Base-by-base conservation (phyloP, 2,113 vertebrate genomes). In the Trichechus manatus region DNA sequence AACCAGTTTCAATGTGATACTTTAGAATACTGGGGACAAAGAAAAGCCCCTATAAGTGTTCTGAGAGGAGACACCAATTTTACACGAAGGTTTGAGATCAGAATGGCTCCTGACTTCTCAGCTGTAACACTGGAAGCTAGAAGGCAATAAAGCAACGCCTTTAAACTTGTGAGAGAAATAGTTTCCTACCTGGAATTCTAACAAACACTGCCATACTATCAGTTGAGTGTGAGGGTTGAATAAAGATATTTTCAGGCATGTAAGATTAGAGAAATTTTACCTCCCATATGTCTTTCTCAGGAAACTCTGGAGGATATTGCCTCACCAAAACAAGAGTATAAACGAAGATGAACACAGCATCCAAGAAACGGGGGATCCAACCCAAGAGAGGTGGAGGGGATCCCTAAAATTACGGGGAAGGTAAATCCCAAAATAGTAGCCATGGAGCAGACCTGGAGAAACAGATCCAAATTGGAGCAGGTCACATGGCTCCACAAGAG, bases 101-200 rank as follows among this genome's bases (percentile, higher is more conserved):
- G 75, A 77, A 77, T 77, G 42, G 25, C 25, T 77, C 27, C 42
- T 29, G 72, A 47, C 39, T 74, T 90, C 80, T 89, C 63, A 36
- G 22, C 6, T 8, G 10, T 36, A 80, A n/a, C 2, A 29, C 25
- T 72, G 39, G 50, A 70, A 70, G 63, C 50, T 87, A 64, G 9
- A 59, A 53, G 33, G 79, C 33, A 79, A 61, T 31, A 87, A 56
- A 56, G 53, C 13, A 47, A 47, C 77, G 33, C 25, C 78, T 93
- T 89, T 70, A 70, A 70, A 84, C 39, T 53, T 70, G 42, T 29
- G 64, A 74, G n/a, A 20, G 80, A 85, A 70, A 85, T 14, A 39
- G 44, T 84, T 77, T 84, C n/a, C 56, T 89, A 42, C 42, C 72
- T 74, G 64, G n/a, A 86, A 53, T 93, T 93, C 86, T 88, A 72